Base-by-base conservation (phyloP, 2,888 invertebrate species). In the Leptodirus hochenwartii region DNA sequence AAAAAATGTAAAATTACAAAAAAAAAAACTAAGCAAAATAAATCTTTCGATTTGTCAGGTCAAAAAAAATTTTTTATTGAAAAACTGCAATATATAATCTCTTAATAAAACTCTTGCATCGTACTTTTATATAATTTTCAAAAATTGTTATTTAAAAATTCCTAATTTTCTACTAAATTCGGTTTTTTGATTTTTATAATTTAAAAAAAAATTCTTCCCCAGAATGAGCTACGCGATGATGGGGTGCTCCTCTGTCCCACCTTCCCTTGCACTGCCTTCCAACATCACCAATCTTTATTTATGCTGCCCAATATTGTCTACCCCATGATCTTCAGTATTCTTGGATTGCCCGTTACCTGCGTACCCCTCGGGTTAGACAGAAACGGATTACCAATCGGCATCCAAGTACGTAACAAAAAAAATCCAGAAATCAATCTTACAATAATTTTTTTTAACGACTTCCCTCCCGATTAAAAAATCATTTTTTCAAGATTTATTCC, bases 211-310 rank as follows among this genome's bases (percentile, higher is more conserved):
- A n/a, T n/a, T n/a, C n/a, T 27, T 12, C 44, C 47, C 23, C 50
- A 69, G 63, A 51, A 60, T 26, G 47, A 69, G n/a, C 58, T 87
- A 10, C 74, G 75, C 9, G 53, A 61, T 1, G 59, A 71, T 45
- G 82, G 81, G 5, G 69, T 84, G 2, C 53, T 85, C 2, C 47
- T 85, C 15, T 77, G 71, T 44, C 84, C 84, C 10, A 69, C 72
- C 30, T 71, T 69, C 51, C 64, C 64, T 10, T 55, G 58, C 4
- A 48, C 63, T 1, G 79, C 82, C 1, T 66, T 72, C 16, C 61
- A 63, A 31, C 78, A 80, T 51, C 59, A 67, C 36, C 63, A 67
- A 35, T 67, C 73, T 35, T 49, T 63, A 39, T 51, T 66, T 22
- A 66, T 69, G 38, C 54, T 64, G 2, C 50, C 64, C 14, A 69